A percentile compares a stretch with the other conserved stretches of the same genome.
Evolutionary conservation across 2,113 vertebrate species (phyloP).

Genomic region (Rhynchomys soricoides): DNA sequence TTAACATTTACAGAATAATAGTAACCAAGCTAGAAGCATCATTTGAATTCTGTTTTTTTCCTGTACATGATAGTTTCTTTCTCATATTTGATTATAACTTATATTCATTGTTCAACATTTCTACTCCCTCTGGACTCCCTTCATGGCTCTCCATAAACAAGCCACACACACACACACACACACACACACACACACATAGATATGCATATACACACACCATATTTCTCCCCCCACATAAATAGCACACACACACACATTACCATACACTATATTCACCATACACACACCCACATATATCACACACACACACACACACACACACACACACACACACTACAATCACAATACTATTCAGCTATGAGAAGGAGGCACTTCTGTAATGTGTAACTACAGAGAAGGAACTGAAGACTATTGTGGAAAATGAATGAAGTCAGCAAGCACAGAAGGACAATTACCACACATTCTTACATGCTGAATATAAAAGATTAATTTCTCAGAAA

Average conservation of each 20-base stretch:
- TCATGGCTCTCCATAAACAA: neutral
- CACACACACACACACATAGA: neutral
- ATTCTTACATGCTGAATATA: too few species aligned
- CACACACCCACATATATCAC: neutral
- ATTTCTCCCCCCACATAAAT: neutral
- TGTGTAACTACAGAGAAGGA: neutral
- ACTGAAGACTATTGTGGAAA: neutral
- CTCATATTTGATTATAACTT: neutral
- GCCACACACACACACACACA: neutral
- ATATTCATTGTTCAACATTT: neutral
- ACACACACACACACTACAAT: neutral
- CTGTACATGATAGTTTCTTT: neutral
- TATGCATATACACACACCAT: neutral
- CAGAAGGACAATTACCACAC: neutral
- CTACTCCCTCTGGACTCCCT: fast-evolving
- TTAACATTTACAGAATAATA: neutral
- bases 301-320: neutral
- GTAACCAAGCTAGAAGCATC: neutral
- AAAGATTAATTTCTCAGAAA: neutral
- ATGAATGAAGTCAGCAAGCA: neutral
- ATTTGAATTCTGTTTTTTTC: neutral
- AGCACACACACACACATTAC: neutral
- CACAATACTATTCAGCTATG: neutral
- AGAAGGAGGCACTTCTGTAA: neutral
- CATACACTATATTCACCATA: neutral